Evolutionary conservation across 1,140 invertebrate genomes (phyloP), one percentile per base, ranked within the genome.

Genomic region (Lepidurus packardi): DNA sequence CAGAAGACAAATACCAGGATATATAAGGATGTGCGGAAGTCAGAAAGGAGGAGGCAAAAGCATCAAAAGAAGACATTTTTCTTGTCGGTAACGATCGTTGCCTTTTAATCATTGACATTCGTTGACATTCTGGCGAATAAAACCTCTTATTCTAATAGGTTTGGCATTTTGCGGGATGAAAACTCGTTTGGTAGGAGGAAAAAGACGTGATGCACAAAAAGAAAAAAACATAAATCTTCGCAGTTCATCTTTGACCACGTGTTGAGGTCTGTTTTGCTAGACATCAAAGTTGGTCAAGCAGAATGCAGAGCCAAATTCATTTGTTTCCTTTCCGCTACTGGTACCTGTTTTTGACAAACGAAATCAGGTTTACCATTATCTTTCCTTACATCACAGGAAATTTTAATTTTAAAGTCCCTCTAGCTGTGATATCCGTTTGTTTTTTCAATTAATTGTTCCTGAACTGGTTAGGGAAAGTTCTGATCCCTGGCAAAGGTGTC

Each of bases 241-340:
- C 53, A 65, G 53, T 65, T 13, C 53, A 65, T 65, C 53, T 34
- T 34, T 65, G 53, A 65, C 53, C 53, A 65, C 53, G 53, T 65
- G 53, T 65, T 65, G 16, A 34, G 1, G n/a, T 65, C 7, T 16
- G 16, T 65, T 65, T 21, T n/a, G 16, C 1, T 16, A 21, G 21
- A 13, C 3, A 16, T 65, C 53, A 65, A 65, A 21, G 16, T 65
- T 21, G 21, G 53, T 3, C 53, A 21, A 65, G 53, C 53, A 65
- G 53, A 65, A 65, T 65, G 53, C 21, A 65, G 53, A 13, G 21
- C 21, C 16, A 65, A n/a, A 65, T 13, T 65, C 21, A 8, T 21
- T 65, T 65, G 16, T 21, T 65, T 65, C 53, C 53, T 65, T 16
- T 21, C 21, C 21, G n/a, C 4, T 21, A 65, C 16, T 65, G 1